phyloP scores from a whole-genome alignment of 2,797 vertebrate species.

The Parambassis ranga region DNA sequence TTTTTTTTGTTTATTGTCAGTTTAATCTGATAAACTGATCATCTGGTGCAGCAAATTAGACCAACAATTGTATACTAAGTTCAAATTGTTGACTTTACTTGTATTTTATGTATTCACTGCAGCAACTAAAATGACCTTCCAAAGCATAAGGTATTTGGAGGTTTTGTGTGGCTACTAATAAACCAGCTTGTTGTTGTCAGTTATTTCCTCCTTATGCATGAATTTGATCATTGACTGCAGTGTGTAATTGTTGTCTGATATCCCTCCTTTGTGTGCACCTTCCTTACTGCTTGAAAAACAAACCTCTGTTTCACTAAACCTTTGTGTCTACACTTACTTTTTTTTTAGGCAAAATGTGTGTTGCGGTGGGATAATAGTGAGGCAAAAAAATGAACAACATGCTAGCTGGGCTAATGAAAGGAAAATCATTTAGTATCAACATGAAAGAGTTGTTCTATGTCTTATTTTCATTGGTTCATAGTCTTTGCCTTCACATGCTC shows the following conservation, averaged over 20 bases:
- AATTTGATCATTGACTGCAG: not conserved
- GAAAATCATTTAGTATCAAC: no score
- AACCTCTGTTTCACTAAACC: not conserved
- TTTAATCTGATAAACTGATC: no score
- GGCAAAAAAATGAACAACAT: no score
- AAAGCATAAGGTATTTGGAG: not conserved
- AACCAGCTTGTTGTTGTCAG: slow-evolving; percentile 39
- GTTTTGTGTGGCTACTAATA: not conserved
- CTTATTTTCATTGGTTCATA: no score
- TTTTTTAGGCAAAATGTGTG: not conserved
- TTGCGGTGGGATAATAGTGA: not conserved
- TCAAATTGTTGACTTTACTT: no score
- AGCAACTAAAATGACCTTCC: not conserved
- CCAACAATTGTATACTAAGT: no score
- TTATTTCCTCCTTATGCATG: slow-evolving; percentile 10
- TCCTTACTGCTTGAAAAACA: not conserved
- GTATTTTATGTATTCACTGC: no score
- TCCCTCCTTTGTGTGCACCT: slow-evolving; percentile 1
- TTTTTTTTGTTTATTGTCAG: not conserved
- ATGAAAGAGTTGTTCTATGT: no score
- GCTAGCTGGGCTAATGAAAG: no score
- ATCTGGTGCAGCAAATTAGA: no score
- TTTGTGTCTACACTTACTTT: not conserved
- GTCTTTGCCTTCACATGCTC: not conserved
- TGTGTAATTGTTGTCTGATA: slow-evolving; percentile 4